phyloP scores from a whole-genome alignment of 2,888 invertebrate genomes.

The Aromia moschata region DNA sequence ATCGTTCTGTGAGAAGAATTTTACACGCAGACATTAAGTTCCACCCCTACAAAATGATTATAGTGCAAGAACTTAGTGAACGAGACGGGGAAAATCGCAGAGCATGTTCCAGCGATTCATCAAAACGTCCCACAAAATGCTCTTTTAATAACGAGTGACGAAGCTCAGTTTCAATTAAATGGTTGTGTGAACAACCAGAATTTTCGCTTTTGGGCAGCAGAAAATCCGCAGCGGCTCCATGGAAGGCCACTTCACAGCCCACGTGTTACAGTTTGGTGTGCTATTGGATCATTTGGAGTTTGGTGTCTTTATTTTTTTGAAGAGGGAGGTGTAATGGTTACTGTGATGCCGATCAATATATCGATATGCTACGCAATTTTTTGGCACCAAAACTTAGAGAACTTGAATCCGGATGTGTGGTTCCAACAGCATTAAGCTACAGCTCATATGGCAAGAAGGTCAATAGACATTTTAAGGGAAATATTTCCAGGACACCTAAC shows the following conservation, averaged over 20 bases:
- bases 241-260: conserved; percentile 35
- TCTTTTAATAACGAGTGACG: conserved; percentile 31
- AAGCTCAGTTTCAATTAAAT: conserved; percentile 32
- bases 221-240: conserved; percentile 31
- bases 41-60: conserved; percentile 13
- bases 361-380: conserved; percentile 9
- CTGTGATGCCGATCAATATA: conserved; percentile 21
- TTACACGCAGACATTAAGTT: background rate
- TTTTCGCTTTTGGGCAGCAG: conserved; percentile 18
- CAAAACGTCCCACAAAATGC: conserved; percentile 35
- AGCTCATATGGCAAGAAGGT: conserved; percentile 21
- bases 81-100: conserved; percentile 23
- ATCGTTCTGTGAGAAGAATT: no score
- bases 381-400: conserved; percentile 19
- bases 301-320: conserved; percentile 29
- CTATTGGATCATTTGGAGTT: conserved; percentile 32
- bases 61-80: conserved; percentile 19
- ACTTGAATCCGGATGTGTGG: conserved; percentile 20
- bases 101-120: conserved; percentile 24
- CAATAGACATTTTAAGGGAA: conserved; percentile 30
- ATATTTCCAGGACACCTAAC: background rate
- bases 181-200: conserved; percentile 17
- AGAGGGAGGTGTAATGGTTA: conserved; percentile 27
- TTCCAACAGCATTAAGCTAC: conserved; percentile 29
- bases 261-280: conserved; percentile 33